Percentiles rank a stretch among this genome's conserved stretches.
These are phyloP conservation scores for Rhabdornis inornatus DNA, from an alignment of 2,113 vertebrate species.

Conservation along the genomic window DNA sequence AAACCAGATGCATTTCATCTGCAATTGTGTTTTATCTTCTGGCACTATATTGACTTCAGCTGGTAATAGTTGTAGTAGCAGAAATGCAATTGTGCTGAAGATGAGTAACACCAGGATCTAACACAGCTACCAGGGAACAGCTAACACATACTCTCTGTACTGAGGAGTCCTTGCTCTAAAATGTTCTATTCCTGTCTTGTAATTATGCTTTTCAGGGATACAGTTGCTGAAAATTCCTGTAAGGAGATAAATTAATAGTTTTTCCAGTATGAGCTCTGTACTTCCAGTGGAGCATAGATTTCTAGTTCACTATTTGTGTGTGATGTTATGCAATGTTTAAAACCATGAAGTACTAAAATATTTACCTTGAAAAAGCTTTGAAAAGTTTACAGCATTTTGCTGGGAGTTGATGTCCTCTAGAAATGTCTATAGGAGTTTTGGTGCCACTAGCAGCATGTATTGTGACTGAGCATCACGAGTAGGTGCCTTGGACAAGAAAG, in stretches of 20 bases:
- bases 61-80: background rate
- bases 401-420: background rate
- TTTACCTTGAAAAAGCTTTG: background rate
- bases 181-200: background rate
- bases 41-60: background rate
- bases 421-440: background rate
- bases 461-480: background rate
- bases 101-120: background rate
- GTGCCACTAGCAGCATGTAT: accelerated
- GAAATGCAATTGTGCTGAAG: background rate
- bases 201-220: background rate
- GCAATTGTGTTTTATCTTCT: background rate
- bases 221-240: background rate
- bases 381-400: background rate
- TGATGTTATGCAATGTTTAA: background rate
- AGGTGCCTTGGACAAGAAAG: background rate
- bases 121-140: background rate
- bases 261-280: background rate
- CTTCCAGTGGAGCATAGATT: background rate
- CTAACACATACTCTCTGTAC: background rate
- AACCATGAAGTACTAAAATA: background rate
- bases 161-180: background rate
- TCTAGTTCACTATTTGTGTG: accelerated
- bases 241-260: background rate
- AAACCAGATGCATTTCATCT: background rate